phyloP scores from a whole-genome alignment of 2,113 vertebrate species.

The Peromyscus californicus region DNA sequence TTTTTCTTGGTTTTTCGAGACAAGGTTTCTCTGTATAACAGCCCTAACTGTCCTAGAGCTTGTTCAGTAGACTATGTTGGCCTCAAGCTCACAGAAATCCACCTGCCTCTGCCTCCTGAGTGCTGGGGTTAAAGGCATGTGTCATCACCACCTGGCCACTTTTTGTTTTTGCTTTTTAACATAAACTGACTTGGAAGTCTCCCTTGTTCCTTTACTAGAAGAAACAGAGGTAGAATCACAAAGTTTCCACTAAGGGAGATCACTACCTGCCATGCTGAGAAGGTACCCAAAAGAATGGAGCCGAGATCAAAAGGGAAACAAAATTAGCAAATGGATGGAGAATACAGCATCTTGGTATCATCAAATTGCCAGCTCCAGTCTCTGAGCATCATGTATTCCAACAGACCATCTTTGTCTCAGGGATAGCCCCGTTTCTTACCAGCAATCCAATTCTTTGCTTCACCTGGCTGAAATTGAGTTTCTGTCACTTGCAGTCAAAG shows the following conservation, averaged over 20 bases:
- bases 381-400: background rate
- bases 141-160: background rate
- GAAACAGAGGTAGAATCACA: background rate
- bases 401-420: background rate
- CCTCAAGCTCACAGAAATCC: background rate
- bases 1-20: background rate
- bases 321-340: background rate
- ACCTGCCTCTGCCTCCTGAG: background rate
- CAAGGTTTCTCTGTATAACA: background rate
- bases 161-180: background rate
- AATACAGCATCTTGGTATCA: background rate
- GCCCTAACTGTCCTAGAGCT: background rate
- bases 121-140: too few species aligned
- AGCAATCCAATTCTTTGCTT: slow-evolving; percentile 18
- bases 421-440: background rate
- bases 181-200: background rate
- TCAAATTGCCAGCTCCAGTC: background rate
- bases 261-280: background rate
- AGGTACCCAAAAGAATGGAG: background rate
- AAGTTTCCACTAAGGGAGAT: background rate
- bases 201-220: background rate
- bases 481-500: slow-evolving; percentile 46
- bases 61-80: background rate
- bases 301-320: background rate
- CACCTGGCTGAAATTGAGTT: slow-evolving; percentile 47